These are phyloP conservation scores for Prunella strophiata DNA, from an alignment of 2,797 vertebrate species.

Conservation along the genomic window DNA sequence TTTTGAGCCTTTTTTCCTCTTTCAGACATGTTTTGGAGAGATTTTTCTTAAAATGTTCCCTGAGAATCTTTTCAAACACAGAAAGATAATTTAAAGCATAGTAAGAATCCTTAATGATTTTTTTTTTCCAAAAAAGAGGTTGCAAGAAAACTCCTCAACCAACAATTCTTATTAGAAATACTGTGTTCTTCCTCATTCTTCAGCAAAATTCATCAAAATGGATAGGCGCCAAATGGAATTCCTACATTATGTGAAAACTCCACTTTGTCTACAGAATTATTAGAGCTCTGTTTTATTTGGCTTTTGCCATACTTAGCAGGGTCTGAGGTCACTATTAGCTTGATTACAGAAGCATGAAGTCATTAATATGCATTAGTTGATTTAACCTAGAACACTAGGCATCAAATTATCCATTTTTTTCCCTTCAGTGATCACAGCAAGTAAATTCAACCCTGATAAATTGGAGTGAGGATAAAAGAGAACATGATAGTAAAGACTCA, in stretches of 20 bases:
- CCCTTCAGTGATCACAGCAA: not conserved
- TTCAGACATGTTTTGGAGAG: not conserved
- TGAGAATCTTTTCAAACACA: not conserved
- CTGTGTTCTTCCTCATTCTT: not conserved
- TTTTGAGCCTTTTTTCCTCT: not conserved
- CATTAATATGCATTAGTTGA: constrained; percentile 30
- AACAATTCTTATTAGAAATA: not conserved
- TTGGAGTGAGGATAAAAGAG: not conserved
- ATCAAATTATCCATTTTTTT: not conserved
- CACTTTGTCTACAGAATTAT: not conserved
- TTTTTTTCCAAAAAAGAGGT: not conserved
- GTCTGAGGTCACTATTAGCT: constrained; percentile 22
- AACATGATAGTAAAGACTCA: not conserved
- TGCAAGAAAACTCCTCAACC: not conserved
- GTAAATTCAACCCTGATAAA: constrained; percentile 31
- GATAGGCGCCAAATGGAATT: not conserved
- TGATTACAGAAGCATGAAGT: constrained; percentile 37
- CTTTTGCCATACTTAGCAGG: not conserved
- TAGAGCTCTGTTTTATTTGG: not conserved
- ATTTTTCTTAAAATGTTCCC: not conserved
- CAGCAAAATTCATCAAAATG: not conserved
- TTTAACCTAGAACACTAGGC: not conserved
- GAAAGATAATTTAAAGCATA: not conserved
- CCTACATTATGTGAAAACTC: not conserved
- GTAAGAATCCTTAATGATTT: not conserved